phyloP scores from a whole-genome alignment of 2,888 invertebrate species.

The Liopterus haemorrhoidalis region DNA sequence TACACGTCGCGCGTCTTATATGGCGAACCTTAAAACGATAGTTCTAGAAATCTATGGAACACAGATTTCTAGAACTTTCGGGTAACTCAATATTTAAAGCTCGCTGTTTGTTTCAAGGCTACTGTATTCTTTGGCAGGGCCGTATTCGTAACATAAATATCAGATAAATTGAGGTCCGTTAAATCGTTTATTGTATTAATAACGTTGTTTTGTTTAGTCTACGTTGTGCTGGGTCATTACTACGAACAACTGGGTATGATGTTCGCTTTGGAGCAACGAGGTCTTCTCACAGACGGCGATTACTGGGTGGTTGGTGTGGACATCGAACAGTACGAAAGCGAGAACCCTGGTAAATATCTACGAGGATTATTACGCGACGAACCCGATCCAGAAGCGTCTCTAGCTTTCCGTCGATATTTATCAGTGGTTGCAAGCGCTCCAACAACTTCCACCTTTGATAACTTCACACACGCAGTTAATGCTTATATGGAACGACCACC shows the following conservation, averaged over 20 bases:
- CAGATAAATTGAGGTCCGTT: too few species aligned
- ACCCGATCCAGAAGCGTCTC: slow-evolving; percentile 53
- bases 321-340: slow-evolving; percentile 77
- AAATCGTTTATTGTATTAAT: slow-evolving; percentile 10
- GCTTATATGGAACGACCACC: slow-evolving; percentile 77
- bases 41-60: too few species aligned
- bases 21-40: too few species aligned
- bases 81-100: too few species aligned
- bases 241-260: slow-evolving; percentile 89
- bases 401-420: slow-evolving; percentile 75
- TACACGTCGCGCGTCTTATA: too few species aligned
- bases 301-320: slow-evolving; percentile 92
- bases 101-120: too few species aligned
- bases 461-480: slow-evolving; percentile 73
- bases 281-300: slow-evolving; percentile 61
- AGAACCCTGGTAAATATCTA: slow-evolving; percentile 72
- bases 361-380: slow-evolving; percentile 66
- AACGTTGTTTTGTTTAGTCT: slow-evolving; percentile 57
- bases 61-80: too few species aligned
- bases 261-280: slow-evolving; percentile 75
- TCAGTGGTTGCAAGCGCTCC: slow-evolving; percentile 75
- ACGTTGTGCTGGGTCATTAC: slow-evolving; percentile 82
- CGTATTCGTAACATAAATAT: too few species aligned
- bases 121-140: too few species aligned
- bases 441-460: slow-evolving; percentile 64